Percentiles rank a stretch among this genome's conserved stretches.
These are phyloP conservation scores for Equus przewalskii DNA, from an alignment of 2,113 vertebrate genomes.

Conservation along the genomic window DNA sequence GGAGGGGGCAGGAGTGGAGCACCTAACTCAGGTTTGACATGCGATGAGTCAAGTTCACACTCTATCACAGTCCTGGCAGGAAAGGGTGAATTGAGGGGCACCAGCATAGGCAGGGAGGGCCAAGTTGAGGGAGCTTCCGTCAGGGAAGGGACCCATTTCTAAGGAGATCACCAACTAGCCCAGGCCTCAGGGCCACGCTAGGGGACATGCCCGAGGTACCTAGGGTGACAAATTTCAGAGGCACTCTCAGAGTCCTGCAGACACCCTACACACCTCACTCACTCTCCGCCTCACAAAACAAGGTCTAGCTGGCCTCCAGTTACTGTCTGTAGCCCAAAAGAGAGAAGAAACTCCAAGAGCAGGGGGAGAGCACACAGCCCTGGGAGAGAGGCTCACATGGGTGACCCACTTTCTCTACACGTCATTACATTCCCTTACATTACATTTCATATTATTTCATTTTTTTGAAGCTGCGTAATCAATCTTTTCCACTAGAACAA, in stretches of 20 bases:
- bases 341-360: background rate
- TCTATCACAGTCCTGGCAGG: background rate
- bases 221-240: background rate
- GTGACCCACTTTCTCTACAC: background rate
- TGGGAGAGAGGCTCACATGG: background rate
- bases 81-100: background rate
- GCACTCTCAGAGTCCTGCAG: background rate
- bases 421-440: background rate
- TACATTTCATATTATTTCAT: background rate
- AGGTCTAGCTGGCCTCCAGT: background rate
- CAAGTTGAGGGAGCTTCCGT: background rate
- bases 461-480: background rate
- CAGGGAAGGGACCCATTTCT: background rate
- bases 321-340: background rate
- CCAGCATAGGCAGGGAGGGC: background rate
- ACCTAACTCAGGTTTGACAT: background rate
- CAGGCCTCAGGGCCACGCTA: background rate
- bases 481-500: background rate
- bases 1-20: background rate
- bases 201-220: fast-evolving
- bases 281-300: background rate
- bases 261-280: too few species aligned
- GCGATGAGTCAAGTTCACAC: background rate
- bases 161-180: background rate
- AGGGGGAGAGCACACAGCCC: background rate